phyloP scores from a whole-genome alignment of 2,888 invertebrate species.

The Thyatira batis region DNA sequence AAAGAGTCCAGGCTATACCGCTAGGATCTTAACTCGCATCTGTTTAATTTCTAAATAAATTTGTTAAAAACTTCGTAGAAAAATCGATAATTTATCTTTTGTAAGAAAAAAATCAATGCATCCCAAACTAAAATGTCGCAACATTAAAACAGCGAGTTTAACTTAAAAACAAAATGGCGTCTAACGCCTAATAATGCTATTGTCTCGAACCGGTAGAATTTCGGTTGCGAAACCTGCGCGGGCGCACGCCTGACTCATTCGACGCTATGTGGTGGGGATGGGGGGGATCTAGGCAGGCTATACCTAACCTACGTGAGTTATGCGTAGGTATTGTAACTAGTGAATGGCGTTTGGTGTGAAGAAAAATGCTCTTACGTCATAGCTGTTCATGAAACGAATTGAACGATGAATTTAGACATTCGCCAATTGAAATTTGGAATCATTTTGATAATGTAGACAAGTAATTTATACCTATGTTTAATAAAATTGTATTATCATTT shows the following conservation, averaged over 20 bases:
- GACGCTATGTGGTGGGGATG: slow-evolving; percentile 28
- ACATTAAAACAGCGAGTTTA: slow-evolving; percentile 6
- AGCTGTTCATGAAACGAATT: not conserved
- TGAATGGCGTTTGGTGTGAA: slow-evolving; percentile 2
- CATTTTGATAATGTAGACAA: no score
- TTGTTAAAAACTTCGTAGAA: not conserved
- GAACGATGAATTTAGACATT: no score
- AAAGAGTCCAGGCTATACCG: not conserved
- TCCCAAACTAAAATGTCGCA: not conserved
- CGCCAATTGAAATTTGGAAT: no score
- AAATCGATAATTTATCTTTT: no score
- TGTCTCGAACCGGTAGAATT: slow-evolving; percentile 81
- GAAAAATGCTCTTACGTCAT: not conserved
- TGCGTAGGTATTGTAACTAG: not conserved
- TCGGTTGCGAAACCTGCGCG: slow-evolving; percentile 78
- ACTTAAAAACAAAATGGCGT: slow-evolving; percentile 69
- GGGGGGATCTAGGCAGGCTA: slow-evolving; percentile 27
- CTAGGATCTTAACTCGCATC: not conserved
- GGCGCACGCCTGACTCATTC: slow-evolving; percentile 70
- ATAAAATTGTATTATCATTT: no score
- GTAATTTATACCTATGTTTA: no score
- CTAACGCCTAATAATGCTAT: slow-evolving; percentile 75
- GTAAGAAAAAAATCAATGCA: not conserved
- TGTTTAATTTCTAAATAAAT: not conserved
- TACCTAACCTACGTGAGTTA: slow-evolving; percentile 10